phyloP scores from a whole-genome alignment of 2,797 vertebrate species.

The Avahi laniger region DNA sequence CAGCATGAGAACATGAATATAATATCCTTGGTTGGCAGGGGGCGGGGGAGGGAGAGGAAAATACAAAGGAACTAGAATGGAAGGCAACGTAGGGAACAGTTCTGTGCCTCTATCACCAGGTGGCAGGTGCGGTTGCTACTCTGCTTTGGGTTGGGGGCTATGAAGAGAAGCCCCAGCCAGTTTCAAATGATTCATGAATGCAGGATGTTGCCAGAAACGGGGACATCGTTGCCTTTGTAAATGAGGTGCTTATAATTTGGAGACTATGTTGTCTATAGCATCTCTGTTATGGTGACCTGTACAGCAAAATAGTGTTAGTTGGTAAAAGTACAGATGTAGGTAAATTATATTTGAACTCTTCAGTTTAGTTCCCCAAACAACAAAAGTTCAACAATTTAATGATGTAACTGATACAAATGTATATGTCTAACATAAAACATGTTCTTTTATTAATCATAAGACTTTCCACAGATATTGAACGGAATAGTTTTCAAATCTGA shows the following conservation, averaged over 20 bases:
- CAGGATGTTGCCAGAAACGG: neutral
- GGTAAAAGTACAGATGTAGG: neutral
- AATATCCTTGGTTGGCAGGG: neutral
- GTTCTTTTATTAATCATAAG: neutral
- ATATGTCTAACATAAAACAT: neutral
- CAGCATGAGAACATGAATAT: fast-evolving
- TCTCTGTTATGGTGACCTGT: neutral
- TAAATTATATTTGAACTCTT: neutral
- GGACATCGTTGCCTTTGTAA: neutral
- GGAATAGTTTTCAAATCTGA: neutral
- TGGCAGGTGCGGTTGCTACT: neutral
- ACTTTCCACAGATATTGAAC: neutral
- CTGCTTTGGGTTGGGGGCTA: neutral
- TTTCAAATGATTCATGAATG: neutral
- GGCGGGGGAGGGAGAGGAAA: neutral
- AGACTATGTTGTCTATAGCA: neutral
- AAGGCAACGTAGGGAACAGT: neutral
- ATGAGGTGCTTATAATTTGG: neutral
- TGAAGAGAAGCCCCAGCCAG: neutral
- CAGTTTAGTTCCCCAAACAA: neutral
- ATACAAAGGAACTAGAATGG: neutral
- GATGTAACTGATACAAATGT: neutral
- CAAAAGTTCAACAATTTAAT: neutral
- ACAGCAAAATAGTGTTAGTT: neutral
- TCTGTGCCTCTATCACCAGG: neutral